Base-by-base conservation (phyloP, 2,113 vertebrate genomes). In the Xerus inauris region DNA sequence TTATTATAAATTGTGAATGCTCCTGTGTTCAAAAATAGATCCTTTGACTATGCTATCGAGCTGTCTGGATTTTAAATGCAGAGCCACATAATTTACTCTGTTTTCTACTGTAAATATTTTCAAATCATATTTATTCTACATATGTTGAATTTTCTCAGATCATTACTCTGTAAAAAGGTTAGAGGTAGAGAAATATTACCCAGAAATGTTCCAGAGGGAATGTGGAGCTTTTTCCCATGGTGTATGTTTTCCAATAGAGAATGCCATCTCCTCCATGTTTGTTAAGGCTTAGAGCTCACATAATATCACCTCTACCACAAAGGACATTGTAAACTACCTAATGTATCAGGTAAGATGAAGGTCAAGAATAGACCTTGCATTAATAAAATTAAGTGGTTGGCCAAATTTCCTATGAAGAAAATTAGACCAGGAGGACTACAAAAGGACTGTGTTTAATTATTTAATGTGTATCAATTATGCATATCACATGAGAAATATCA, bases 191-290 rank as follows among this genome's bases (percentile, higher is more conserved):
- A 3, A 35, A 49, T 38, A 5, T 30, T 12, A 47, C 20, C 47
- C 10, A 47, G 32, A 11, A 59, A 62, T 26, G 17, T 72, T 35
- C 6, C 0, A 7, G 19, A 64, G 9, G 49, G 9, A 2, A 64
- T 14, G 8, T 26, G 47, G 20, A 0, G 0, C 24, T 81, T 71
- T 0, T 84, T 51, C 6, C 3, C 20, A 30, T 22, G 3, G 20
- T 22, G 2, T 17, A 51, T 59, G 6, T 5, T 73, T 87, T 77
- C 57, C 17, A 38, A 47, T 11, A 69, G 0, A 57, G 10, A 79
- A 8, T 38, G 0, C 7, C 81, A 94, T 32, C 5, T 28, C 42
- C 40, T 26, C 28, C 20, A 14, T 32, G 5, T 62, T 73, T 89
- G 20, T 40, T 38, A 30, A 49, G 7, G 4, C 3, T 72, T 19